Evolutionary conservation across 1,140 invertebrate genomes (phyloP), one percentile per base, ranked within the genome.

Genomic region (Stegodyphus dumicola): DNA sequence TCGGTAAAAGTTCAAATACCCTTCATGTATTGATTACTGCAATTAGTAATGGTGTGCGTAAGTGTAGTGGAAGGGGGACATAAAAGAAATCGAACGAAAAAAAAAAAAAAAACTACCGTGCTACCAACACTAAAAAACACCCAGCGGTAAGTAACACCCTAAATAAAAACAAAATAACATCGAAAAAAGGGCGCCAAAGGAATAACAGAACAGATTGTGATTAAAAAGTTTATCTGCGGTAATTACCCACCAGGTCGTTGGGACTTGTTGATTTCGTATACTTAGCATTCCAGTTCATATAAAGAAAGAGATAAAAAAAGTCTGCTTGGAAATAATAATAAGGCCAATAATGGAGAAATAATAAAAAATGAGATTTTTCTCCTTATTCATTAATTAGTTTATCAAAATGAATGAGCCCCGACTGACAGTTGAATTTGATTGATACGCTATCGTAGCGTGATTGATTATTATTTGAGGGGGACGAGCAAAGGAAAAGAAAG

Each of bases 191-290:
- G 56, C 6, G 33, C 13, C 71, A 66, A 66, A 70, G 77, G 18
- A 79, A 79, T 79, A 79, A 67, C 64, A 70, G 18, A 51, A 56
- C 51, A 64, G 51, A 64, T 64, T 70, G 56, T 81, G 69, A 81
- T 81, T 81, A 81, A 81, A 81, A 81, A 73, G 15, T 17, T 73
- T 56, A 81, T 81, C 33, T 33, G 53, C 69, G 60, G 69, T 81
- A 81, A 81, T 81, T 81, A 81, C 78, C 78, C 69, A 78, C 77
- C 7, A 51, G 77, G 66, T 78, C 51, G 65, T 17, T 15, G 48
- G 53, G 49, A 69, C 49, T 78, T 69, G 77, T 78, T 69, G 77
- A 78, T 78, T 52, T 69, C 51, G 52, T 69, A 54, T 69, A 78
- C 77, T 78, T 53, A 75, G n/a, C 65, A 17, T 17, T 17, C 56